Conservation (phyloP, 2,888 invertebrate species). For the Endotricha flammealis region DNA sequence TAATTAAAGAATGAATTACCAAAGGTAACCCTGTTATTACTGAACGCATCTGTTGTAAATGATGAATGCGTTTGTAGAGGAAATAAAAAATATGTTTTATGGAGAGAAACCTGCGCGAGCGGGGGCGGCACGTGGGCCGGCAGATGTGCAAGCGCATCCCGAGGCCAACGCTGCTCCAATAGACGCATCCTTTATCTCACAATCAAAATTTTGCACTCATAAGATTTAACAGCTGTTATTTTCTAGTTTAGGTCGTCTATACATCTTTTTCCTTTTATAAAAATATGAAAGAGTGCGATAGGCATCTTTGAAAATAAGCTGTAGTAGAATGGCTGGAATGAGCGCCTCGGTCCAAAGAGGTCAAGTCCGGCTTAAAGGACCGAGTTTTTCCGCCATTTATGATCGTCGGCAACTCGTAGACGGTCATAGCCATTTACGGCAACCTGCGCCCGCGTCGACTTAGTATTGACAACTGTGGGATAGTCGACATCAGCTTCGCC, state of each 20-base stretch:
- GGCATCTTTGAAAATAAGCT: constrained; percentile 1
- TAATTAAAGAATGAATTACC: constrained; percentile 62
- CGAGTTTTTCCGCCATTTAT: constrained; percentile 68
- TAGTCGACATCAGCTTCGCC: constrained; percentile 50
- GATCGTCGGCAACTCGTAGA: constrained; percentile 51
- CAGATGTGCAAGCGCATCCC: constrained; percentile 68
- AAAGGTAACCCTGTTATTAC: constrained; percentile 59
- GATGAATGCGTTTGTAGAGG: constrained; percentile 58
- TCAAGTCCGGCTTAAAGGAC: constrained; percentile 66
- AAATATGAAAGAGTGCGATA: background rate
- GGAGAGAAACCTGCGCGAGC: constrained; percentile 59
- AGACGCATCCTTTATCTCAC: constrained; percentile 51
- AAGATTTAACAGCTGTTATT: constrained; percentile 60
- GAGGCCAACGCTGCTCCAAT: constrained; percentile 36
- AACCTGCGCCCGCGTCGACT: constrained; percentile 52
- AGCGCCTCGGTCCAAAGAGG: constrained; percentile 47
- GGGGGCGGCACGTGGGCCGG: constrained; percentile 72
- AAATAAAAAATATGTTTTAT: constrained; percentile 53
- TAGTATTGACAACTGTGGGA: constrained; percentile 72
- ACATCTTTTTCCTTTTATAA: constrained; percentile 1
- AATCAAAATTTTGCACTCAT: constrained; percentile 37
- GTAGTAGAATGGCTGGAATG: constrained; percentile 26
- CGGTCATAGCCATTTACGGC: constrained; percentile 62
- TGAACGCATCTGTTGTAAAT: constrained; percentile 63
- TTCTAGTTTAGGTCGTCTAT: constrained; percentile 40